Evolutionary conservation across 2,888 invertebrate genomes (phyloP), one percentile per base, ranked within the genome.

Genomic region (Sarcophaga carnaria): DNA sequence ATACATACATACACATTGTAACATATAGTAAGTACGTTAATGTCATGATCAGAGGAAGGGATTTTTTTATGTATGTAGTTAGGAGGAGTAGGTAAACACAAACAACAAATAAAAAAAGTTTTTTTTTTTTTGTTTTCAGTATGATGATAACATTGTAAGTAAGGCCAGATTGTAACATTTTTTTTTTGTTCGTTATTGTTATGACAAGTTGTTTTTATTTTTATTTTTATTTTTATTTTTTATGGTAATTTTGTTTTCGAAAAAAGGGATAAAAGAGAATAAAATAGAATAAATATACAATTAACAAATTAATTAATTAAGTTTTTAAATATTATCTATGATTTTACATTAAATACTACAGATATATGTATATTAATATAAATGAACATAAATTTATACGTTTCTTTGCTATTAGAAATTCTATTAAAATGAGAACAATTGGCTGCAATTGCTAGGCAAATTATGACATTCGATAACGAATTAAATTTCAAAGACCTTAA

Each of bases 201-300:
- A 4, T 17, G 14, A 54, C 49, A 54, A 60, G 45, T 64, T 74
- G 54, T 8, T 22, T 10, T 37, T 37, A 17, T 37, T 75, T 25
- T 20, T 54, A 64, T 62, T 45, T 22, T 79, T 59, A 14, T 75
- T 59, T 72, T 63, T 75, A 49, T 67, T 14, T 37, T 66, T 62
- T 70, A 25, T 77, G 54, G 4, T 17, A 27, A 49, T 62, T 77
- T 80, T 49, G 64, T 79, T 78, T 66, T n/a, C 14, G 20, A n/a
- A 49, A 66, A 37, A 80, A 49, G 79, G 82, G 74, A 86, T 64
- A 86, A 85, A 62, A 74, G 74, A 83, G 78, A 80, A 81, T 77
- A 87, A 84, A 79, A 80, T 83, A 84, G 85, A 87, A 83, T 63
- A 85, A 81, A 76, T 85, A 63, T 88, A 83, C 80, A 87, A 72